Percentiles rank a stretch among this genome's conserved stretches.
These are phyloP conservation scores for Nomada ferruginata DNA, from an alignment of 2,888 invertebrate species.

Conservation along the genomic window DNA sequence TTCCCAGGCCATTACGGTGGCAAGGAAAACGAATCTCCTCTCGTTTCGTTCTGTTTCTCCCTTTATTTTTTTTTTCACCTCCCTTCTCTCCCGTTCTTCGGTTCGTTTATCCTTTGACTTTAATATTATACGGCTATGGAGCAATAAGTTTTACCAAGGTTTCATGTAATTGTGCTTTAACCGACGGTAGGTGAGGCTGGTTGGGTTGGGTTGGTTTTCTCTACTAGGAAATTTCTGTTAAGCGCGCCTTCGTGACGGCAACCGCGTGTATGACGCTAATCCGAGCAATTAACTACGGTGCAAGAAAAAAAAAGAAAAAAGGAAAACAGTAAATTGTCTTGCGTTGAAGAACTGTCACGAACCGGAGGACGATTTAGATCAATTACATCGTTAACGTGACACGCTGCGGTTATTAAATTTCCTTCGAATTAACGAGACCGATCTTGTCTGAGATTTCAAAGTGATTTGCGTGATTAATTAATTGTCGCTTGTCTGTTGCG, in stretches of 20 bases:
- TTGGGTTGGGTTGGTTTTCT: background rate
- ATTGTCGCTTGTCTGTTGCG: background rate
- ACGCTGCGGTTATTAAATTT: constrained; percentile 3
- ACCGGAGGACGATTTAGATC: background rate
- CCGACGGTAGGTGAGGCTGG: too few species aligned
- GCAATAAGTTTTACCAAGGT: background rate
- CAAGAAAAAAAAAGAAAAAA: background rate
- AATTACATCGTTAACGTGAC: constrained; percentile 26
- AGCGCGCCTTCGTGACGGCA: constrained; percentile 41
- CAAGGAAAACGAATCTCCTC: background rate
- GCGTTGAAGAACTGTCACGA: constrained; percentile 2
- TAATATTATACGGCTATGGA: constrained; percentile 23
- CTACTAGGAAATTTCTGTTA: constrained; percentile 45
- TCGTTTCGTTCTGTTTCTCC: background rate
- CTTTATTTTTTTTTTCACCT: background rate
- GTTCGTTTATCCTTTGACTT: constrained; percentile 8
- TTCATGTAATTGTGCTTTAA: constrained; percentile 27
- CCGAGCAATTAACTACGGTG: constrained; percentile 27
- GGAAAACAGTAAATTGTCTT: background rate
- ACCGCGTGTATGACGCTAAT: constrained; percentile 33
- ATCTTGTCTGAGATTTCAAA: constrained; percentile 1
- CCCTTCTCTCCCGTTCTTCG: background rate
- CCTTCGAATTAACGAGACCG: background rate
- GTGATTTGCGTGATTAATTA: background rate
- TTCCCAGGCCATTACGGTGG: background rate